Base-by-base conservation (phyloP, 1,140 invertebrate genomes). In the Zaprionus lachaisei region DNA sequence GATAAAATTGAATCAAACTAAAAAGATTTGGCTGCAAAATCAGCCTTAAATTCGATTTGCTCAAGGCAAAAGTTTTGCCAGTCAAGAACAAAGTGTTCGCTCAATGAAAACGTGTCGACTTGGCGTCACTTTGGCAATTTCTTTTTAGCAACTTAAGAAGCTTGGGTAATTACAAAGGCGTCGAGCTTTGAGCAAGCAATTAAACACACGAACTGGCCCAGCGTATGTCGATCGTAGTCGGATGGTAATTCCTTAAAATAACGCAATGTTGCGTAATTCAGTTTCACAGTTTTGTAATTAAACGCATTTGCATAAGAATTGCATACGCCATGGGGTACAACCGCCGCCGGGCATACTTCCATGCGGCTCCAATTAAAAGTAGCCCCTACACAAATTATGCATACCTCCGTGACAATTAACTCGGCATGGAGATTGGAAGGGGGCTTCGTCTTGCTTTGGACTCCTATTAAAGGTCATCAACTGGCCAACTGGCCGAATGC, bases 261-360 rank as follows among this genome's bases (percentile, higher is more conserved):
- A 91, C 85, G 86, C 85, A 90, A 91, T 91, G 85, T 86, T 90
- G 86, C 85, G 77, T 86, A 90, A 90, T 91, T 80, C 82, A 69
- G 80, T 76, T 90, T 90, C 86, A 90, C 86, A 90, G 86, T 90
- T 90, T 90, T 90, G 86, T 90, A 90, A 90, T 90, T 90, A 90
- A 90, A 90, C 81, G 70, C 79, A 90, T 90, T 90, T 90, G 86
- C 86, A 90, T 90, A 90, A 68, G 85, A 89, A 89, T 91, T 84
- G 76, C 86, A 72, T 72, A 47, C 61, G 65, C 49, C 11, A n/a
- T 38, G 56, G 15, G 22, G 26, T 47, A 63, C 24, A 37, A 17
- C 65, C 28, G 77, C 85, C 81, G 47, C 70, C 67, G 63, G 77
- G 86, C 86, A 85, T 90, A 78, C 64, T 91, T 83, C 56, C 85